Evolutionary conservation across 2,113 vertebrate genomes (phyloP).

Genomic region (Hemibagrus wyckioides): DNA sequence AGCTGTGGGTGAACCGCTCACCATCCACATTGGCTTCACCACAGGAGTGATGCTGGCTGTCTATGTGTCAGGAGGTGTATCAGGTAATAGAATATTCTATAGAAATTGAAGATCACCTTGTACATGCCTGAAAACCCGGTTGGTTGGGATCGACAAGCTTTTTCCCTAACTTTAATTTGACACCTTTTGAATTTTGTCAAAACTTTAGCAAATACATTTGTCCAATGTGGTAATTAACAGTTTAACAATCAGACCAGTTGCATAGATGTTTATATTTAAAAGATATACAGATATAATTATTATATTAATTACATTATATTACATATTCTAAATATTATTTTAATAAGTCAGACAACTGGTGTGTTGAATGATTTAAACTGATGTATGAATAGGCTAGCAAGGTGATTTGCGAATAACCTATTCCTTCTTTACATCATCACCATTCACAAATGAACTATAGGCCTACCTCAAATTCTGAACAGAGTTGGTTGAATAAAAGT

Average conservation of each 20-base stretch:
- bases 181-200: not conserved
- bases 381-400: not conserved
- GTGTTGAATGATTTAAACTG: not conserved
- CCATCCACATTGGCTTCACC: slow-evolving; percentile 83
- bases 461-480: not conserved
- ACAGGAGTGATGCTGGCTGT: slow-evolving; percentile 85
- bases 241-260: not conserved
- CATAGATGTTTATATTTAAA: not conserved
- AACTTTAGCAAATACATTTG: not conserved
- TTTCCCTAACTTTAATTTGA: not conserved
- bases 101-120: not conserved
- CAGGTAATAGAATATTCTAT: slow-evolving; percentile 77
- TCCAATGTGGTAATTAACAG: not conserved
- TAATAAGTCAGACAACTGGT: not conserved
- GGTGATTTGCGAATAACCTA: not conserved
- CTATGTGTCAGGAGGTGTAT: slow-evolving; percentile 87
- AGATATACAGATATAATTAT: too few species aligned
- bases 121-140: not conserved
- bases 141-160: not conserved
- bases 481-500: not conserved
- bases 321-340: not conserved
- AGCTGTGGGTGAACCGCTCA: slow-evolving; percentile 74
- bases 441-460: not conserved
- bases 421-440: not conserved
- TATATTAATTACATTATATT: too few species aligned